Conservation (phyloP, 2,113 vertebrate genomes). For the Aldabrachelys gigantea region DNA sequence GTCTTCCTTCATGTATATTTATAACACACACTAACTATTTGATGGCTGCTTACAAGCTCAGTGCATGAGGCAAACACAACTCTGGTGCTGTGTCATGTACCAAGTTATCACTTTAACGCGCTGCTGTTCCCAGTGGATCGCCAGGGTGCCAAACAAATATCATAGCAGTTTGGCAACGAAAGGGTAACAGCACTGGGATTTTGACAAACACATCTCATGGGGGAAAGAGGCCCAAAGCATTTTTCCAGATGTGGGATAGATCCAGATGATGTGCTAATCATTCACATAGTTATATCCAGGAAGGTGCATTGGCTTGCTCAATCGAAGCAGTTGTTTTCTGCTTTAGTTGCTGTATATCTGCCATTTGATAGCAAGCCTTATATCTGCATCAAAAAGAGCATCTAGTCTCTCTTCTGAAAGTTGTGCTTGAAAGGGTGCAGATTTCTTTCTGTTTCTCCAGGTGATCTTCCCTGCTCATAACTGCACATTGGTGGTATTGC, state of each 20-base stretch:
- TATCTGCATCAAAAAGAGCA: background rate
- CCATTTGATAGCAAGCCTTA: background rate
- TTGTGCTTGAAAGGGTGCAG: background rate
- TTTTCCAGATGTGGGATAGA: background rate
- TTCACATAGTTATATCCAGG: background rate
- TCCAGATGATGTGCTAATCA: background rate
- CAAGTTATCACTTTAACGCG: background rate
- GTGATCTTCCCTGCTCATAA: background rate
- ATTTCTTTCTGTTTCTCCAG: background rate
- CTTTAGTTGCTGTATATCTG: background rate
- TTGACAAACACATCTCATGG: background rate
- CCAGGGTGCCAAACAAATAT: background rate
- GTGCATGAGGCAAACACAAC: rapidly evolving
- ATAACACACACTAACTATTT: background rate
- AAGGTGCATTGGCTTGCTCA: background rate
- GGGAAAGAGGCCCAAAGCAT: background rate
- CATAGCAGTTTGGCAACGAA: rapidly evolving
- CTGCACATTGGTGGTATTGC: background rate
- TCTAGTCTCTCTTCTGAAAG: background rate
- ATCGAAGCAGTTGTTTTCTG: background rate
- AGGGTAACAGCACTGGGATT: background rate
- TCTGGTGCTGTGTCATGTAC: background rate
- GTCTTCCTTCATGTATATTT: background rate
- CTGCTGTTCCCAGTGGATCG: rapidly evolving
- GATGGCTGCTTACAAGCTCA: background rate